A percentile compares a stretch with the other conserved stretches of the same genome.
phyloP scores from a whole-genome alignment of 1,140 invertebrate species.

The Drosophila trapezifrons region DNA sequence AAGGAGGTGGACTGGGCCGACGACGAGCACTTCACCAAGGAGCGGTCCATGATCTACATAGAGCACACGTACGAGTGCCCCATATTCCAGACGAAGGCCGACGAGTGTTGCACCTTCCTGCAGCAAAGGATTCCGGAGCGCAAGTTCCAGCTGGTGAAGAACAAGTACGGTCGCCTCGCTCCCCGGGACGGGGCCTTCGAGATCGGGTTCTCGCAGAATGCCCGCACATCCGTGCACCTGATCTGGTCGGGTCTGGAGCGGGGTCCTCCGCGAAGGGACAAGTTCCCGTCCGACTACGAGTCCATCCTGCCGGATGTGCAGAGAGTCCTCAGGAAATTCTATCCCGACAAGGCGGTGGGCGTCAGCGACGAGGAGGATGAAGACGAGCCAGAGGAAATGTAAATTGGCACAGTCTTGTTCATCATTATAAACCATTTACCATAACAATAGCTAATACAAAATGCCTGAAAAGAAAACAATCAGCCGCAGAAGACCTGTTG shows the following conservation, averaged over 20 bases:
- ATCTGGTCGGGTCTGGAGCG: conserved; percentile 66
- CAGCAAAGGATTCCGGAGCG: conserved; percentile 62
- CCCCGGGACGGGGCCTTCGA: conserved; percentile 74
- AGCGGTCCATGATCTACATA: conserved; percentile 71
- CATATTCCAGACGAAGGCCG: conserved; percentile 74
- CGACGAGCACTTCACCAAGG: conserved; percentile 71
- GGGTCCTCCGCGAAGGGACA: conserved; percentile 74
- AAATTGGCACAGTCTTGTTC: conserved; percentile 6
- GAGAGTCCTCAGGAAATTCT: conserved; percentile 73
- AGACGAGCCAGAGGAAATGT: conserved; percentile 15
- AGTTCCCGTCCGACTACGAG: conserved; percentile 66
- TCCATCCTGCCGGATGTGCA: conserved; percentile 58
- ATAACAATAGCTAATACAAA: conserved; percentile 35
- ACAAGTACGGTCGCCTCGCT: conserved; percentile 59
- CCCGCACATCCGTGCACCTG: conserved; percentile 71
- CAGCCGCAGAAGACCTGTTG: conserved; percentile 23
- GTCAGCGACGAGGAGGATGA: conserved; percentile 41
- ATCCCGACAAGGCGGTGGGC: conserved; percentile 62
- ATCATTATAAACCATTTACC: conserved; percentile 19
- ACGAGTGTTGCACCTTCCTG: conserved; percentile 63
- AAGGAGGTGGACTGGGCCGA: conserved; percentile 68
- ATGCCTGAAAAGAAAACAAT: conserved; percentile 16
- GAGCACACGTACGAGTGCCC: conserved; percentile 77
- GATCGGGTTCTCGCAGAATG: conserved; percentile 69
- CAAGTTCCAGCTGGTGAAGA: conserved; percentile 65